Evolutionary conservation across 1,140 invertebrate genomes (phyloP).

Genomic region (Ceratosolen fusciceps): DNA sequence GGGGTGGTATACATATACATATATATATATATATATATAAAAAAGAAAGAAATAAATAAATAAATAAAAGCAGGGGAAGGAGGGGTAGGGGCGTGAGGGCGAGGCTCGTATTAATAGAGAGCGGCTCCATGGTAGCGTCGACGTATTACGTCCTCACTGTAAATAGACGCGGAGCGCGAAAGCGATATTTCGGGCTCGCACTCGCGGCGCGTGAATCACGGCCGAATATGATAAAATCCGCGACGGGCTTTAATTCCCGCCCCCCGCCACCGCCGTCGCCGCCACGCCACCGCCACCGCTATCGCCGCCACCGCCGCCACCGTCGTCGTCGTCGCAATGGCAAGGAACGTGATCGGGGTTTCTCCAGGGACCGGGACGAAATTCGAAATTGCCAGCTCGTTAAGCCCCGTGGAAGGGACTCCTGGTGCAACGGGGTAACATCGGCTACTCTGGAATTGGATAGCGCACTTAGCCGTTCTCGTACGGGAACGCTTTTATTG

Average conservation of each 20-base stretch:
- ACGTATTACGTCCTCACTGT: constrained; percentile 4
- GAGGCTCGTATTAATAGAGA: constrained; percentile 40
- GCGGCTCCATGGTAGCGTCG: neutral
- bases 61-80: too few species aligned
- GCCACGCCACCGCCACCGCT: too few species aligned
- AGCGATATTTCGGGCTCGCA: constrained; percentile 18
- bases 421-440: too few species aligned
- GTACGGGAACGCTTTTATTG: constrained; percentile 31
- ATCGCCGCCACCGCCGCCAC: too few species aligned
- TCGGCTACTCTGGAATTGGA: neutral
- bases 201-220: constrained; percentile 13
- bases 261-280: constrained; percentile 48
- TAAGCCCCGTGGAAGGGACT: neutral
- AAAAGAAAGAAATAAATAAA: too few species aligned
- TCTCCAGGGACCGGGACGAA: constrained; percentile 16
- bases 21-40: too few species aligned
- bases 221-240: constrained; percentile 56
- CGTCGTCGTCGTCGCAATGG: constrained; percentile 50
- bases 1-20: too few species aligned
- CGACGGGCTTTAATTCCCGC: constrained; percentile 57
- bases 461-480: too few species aligned
- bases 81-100: neutral
- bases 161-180: neutral
- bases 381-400: neutral
- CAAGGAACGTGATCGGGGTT: constrained; percentile 52